Evolutionary conservation across 2,113 vertebrate species (phyloP).

Genomic region (Vidua macroura): DNA sequence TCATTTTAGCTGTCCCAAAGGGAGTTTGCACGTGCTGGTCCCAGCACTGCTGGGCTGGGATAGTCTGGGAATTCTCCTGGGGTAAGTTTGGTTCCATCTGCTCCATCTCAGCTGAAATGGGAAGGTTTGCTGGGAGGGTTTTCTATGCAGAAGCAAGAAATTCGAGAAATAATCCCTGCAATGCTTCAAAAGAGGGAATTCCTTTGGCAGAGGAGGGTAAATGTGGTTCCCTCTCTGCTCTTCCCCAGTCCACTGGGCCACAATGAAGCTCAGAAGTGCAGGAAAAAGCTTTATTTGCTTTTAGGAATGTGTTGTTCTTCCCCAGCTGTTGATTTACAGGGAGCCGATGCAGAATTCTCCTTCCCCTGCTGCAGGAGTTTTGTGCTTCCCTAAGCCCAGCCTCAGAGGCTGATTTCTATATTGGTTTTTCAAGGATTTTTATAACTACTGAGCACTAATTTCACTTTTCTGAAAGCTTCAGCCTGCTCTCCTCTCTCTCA

Average conservation of each 20-base stretch:
- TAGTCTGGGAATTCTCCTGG: neutral
- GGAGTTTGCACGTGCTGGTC: neutral
- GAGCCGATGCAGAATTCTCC: neutral
- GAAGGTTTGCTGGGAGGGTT: neutral
- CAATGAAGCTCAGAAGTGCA: neutral
- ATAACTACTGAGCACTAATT: fast-evolving
- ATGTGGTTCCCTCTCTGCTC: neutral
- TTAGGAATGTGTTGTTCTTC: neutral
- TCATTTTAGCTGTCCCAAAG: neutral
- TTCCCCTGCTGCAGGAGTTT: neutral
- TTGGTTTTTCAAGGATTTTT: neutral
- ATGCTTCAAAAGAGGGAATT: neutral
- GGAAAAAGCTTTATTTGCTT: neutral
- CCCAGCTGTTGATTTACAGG: neutral
- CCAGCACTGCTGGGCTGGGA: neutral
- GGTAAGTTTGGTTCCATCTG: neutral
- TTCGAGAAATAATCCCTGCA: neutral
- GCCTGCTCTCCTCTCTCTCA: neutral
- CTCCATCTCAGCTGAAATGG: neutral
- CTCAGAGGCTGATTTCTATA: neutral
- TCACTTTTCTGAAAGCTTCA: neutral
- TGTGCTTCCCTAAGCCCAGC: fast-evolving
- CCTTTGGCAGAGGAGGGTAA: neutral
- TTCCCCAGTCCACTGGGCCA: neutral
- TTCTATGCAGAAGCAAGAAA: neutral